These are phyloP conservation scores for Atrina japonica DNA, from an alignment of 2,888 invertebrate genomes.

Conservation along the genomic window DNA sequence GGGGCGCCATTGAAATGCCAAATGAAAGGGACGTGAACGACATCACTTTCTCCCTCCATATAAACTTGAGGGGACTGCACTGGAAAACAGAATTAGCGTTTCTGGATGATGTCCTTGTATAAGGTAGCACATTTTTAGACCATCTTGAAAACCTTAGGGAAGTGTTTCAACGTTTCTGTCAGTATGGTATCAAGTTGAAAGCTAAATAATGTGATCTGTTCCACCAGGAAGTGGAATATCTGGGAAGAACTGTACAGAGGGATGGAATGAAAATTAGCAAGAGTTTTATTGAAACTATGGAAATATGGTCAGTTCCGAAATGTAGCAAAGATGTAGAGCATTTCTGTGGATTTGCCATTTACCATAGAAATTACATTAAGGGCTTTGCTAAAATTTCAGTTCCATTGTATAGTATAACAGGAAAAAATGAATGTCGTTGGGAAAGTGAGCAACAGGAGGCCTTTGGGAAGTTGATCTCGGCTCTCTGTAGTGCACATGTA, in stretches of 20 bases:
- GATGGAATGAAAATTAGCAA: constrained; percentile 6
- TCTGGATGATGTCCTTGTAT: too few species aligned
- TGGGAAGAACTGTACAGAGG: not conserved
- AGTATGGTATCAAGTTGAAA: constrained; percentile 20
- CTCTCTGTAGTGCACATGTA: not conserved
- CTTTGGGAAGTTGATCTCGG: not conserved
- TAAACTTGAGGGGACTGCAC: too few species aligned
- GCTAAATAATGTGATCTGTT: constrained; percentile 10
- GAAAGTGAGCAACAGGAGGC: not conserved
- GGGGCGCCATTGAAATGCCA: too few species aligned
- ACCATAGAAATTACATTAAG: constrained; percentile 19
- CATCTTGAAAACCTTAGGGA: not conserved
- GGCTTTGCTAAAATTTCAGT: constrained; percentile 23
- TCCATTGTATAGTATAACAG: constrained; percentile 19
- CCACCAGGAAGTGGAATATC: constrained; percentile 15
- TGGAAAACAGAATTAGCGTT: too few species aligned
- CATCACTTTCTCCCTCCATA: too few species aligned
- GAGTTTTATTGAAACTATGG: too few species aligned
- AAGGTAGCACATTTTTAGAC: too few species aligned
- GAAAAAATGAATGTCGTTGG: constrained; percentile 8
- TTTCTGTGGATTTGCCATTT: constrained; percentile 21
- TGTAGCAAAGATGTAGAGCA: too few species aligned
- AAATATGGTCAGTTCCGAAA: not conserved
- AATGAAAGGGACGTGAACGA: too few species aligned
- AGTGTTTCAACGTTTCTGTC: constrained; percentile 4